phyloP scores from a whole-genome alignment of 2,113 vertebrate genomes.

The Planiliza haematocheilus region DNA sequence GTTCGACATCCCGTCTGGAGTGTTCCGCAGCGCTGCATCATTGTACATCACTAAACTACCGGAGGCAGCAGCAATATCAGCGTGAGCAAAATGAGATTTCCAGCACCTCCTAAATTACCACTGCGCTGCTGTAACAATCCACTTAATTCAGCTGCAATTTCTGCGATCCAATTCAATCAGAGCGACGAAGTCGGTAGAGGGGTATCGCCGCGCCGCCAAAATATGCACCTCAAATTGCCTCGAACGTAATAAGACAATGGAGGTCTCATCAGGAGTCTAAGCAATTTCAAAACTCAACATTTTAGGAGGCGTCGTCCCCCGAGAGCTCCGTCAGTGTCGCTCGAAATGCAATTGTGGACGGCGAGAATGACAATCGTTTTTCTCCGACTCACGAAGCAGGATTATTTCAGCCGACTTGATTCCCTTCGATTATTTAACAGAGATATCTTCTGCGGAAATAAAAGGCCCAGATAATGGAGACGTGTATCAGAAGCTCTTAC shows the following conservation, averaged over 20 bases:
- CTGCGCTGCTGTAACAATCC: constrained; percentile 25
- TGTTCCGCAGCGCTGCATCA: too few relatives aligned
- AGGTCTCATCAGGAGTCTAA: constrained; percentile 27
- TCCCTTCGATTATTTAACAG: neutral
- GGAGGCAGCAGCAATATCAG: constrained; percentile 21
- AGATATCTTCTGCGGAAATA: neutral
- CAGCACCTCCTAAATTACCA: constrained; percentile 42
- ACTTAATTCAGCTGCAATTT: constrained; percentile 56
- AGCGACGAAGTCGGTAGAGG: constrained; percentile 13
- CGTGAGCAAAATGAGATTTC: constrained; percentile 45
- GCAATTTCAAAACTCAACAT: constrained; percentile 38
- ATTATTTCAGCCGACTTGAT: too few relatives aligned
- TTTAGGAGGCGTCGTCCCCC: neutral
- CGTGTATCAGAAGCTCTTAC: neutral
- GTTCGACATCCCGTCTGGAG: too few relatives aligned
- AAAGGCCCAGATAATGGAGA: neutral
- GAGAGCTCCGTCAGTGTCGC: constrained; percentile 11
- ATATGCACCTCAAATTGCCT: constrained; percentile 29
- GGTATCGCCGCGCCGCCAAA: neutral
- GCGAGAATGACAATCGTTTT: neutral
- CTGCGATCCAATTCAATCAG: constrained; percentile 42
- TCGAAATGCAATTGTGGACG: neutral
- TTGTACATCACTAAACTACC: neutral
- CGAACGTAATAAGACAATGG: constrained; percentile 29
- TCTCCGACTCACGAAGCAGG: too few relatives aligned